phyloP scores from a whole-genome alignment of 1,140 invertebrate genomes.

The Lordiphosa collinella region DNA sequence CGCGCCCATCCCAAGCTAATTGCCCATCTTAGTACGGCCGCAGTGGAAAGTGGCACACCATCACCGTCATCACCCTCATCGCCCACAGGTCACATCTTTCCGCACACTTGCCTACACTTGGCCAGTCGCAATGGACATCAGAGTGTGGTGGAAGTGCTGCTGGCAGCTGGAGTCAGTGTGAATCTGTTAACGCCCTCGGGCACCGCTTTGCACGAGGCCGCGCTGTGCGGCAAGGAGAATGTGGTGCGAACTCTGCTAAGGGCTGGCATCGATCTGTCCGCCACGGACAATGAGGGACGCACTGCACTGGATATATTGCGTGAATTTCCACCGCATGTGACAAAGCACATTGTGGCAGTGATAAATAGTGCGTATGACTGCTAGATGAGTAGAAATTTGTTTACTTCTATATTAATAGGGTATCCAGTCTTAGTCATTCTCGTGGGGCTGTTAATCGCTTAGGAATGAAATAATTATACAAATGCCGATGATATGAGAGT shows the following conservation, averaged over 20 bases:
- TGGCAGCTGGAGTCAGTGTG: conserved; percentile 92
- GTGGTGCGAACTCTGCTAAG: conserved; percentile 92
- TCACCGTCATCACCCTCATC: conserved; percentile 64
- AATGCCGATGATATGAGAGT: too few species aligned
- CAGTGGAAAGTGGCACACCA: conserved; percentile 40
- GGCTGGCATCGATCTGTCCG: conserved; percentile 89
- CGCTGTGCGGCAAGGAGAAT: conserved; percentile 94
- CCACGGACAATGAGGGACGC: conserved; percentile 88
- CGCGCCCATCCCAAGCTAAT: conserved; percentile 89
- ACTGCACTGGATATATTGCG: conserved; percentile 93
- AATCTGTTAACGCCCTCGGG: conserved; percentile 93
- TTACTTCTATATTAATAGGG: background rate
- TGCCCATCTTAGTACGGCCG: conserved; percentile 83
- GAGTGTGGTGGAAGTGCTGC: conserved; percentile 90
- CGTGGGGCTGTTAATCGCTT: too few species aligned
- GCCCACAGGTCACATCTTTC: conserved; percentile 81
- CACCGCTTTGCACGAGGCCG: conserved; percentile 96
- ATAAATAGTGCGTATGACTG: conserved; percentile 88
- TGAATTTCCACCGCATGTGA: conserved; percentile 93
- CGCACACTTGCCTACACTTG: conserved; percentile 94
- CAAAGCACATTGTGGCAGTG: conserved; percentile 89
- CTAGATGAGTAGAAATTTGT: background rate
- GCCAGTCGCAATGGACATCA: conserved; percentile 94
- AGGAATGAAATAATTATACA: too few species aligned
- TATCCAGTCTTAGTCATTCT: too few species aligned